Base-by-base conservation (phyloP, 2,888 invertebrate species). In the Folsomia manolachei region DNA sequence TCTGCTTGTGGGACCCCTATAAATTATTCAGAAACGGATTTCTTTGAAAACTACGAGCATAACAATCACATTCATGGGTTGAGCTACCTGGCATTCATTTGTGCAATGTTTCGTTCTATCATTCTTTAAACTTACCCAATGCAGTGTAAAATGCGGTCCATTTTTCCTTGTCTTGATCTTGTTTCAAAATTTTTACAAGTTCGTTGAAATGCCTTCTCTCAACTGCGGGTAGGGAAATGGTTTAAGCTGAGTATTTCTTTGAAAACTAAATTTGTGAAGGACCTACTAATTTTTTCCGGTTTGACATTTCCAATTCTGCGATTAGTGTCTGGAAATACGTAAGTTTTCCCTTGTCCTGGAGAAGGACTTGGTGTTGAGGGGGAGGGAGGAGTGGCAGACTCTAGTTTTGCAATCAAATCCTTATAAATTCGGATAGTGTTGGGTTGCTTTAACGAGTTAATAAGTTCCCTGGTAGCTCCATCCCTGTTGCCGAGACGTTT, bases 201-300 rank as follows among this genome's bases (percentile, higher is more conserved):
- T 76, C 75, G 65, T 78, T 78, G 62, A 78, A 78, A 62, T 78
- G 78, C 18, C 78, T 64, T 70, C 75, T 75, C 64, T 78, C 78
- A 63, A 78, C 78, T 78, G 26, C 7, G 65, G 18, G 21, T 62
- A 64, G 23, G 23, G 61, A 26, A 27, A 60, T 23, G 56, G 4
- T 7, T 51, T 25, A 51, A 27, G 2, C 18, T 52, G 4, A 53
- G 66, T 23, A 19, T 19, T 27, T 11, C 52, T 1, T n/a, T 52
- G 25, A 23, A 27, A 66, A 18, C 66, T n/a, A n/a, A n/a, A n/a
- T n/a, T n/a, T n/a, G n/a, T n/a, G n/a, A 52, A 60, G 23, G 53
- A 19, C 21, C 51, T 66, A 74, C 76, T 72, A 51, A 71, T 72
- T 73, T 76, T 76, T 9, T 76, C 73, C 1, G 74, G 60, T 52